Base-by-base conservation (phyloP, 2,888 invertebrate species). In the Oxystoma pomonae region DNA sequence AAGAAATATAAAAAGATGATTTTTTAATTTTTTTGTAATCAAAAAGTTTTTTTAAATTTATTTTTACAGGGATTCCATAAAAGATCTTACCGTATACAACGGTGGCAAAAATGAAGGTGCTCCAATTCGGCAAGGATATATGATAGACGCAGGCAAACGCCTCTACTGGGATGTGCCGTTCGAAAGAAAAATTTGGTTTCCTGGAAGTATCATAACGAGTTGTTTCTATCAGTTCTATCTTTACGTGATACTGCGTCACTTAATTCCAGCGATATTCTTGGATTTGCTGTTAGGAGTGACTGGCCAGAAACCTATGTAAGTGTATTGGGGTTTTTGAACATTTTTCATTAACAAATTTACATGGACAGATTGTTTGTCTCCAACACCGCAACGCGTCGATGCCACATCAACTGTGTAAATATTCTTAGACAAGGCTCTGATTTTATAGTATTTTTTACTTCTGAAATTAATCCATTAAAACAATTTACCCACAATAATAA, bases 131-230 rank as follows among this genome's bases (percentile, higher is more conserved):
- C 12, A 50, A 16, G 21, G 19, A 0, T 1, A 17, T 21, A 7
- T 58, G 1, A 7, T 62, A 0, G 56, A 62, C 12, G 2, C 21
- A 16, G 63, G 65, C 0, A 58, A 58, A 20, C 21, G 16, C 18
- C 22, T 89, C 90, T 62, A 55, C 0, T 98, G 98, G 98, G 91
- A 90, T 0, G 85, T 88, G 60, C 88, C 93, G 55, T 83, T 96
- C 65, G 86, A 89, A 62, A 83, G 85, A 61, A 90, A 86, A 51
- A 82, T 92, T 0, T 91, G 94, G 88, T 90, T 89, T 77, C 90
- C 90, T 0, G 89, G 89, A 1, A 92, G 91, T 0, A 85, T 86
- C 0, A 81, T 88, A 0, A 90, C 90, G 73, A 84, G 85, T 16
- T 89, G 84, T 59, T 86, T 85, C 72, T 74, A 86, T 1, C 78